Conservation (phyloP, 2,113 vertebrate genomes). For the Piaya cayana region DNA sequence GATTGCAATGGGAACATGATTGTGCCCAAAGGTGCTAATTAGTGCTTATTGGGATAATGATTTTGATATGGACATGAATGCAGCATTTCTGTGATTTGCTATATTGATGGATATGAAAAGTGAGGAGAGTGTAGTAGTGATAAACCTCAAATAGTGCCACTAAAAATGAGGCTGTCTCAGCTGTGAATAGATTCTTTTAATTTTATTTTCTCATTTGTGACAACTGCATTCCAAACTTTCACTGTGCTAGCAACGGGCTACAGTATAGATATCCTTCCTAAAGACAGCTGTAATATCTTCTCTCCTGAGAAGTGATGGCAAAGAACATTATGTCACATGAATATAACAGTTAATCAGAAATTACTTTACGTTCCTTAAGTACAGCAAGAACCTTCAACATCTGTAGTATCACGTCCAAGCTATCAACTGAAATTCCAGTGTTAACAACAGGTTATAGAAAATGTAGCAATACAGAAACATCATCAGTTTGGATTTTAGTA, state of each 20-base stretch:
- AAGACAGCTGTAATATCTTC: background rate
- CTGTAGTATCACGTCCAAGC: background rate
- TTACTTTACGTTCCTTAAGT: background rate
- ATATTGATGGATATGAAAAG: constrained; percentile 13
- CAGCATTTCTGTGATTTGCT: constrained; percentile 4
- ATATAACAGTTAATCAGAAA: constrained; percentile 1
- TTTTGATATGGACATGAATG: constrained; percentile 48
- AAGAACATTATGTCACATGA: background rate
- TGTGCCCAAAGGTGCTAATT: constrained; percentile 55
- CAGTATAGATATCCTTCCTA: background rate
- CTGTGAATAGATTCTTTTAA: background rate
- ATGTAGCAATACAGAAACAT: background rate
- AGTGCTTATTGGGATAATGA: constrained; percentile 19
- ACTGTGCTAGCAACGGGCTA: background rate
- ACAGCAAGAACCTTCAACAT: background rate
- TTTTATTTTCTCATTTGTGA: background rate
- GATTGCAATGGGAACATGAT: constrained; percentile 1
- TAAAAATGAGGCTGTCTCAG: background rate
- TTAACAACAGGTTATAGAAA: background rate
- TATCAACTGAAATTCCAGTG: background rate
- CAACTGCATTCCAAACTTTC: background rate
- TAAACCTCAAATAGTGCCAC: background rate
- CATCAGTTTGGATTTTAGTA: background rate
- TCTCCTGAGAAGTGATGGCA: background rate
- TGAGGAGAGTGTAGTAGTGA: background rate